Conservation (phyloP, 2,888 invertebrate genomes). For the Galerucella calmariensis region DNA sequence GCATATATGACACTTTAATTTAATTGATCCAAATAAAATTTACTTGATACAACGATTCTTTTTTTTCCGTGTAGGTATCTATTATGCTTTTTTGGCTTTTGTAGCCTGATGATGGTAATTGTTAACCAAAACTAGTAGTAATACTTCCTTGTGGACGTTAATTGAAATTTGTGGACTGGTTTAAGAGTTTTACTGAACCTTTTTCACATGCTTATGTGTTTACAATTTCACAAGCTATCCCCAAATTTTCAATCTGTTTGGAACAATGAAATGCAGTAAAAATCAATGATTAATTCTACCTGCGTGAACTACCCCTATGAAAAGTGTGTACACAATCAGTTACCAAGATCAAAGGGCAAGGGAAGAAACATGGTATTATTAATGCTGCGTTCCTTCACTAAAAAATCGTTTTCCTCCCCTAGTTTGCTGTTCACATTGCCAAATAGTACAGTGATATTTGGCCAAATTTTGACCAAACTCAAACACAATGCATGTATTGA, state of each 20-base stretch:
- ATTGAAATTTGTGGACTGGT: no score
- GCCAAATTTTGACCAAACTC: neutral
- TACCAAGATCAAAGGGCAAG: conserved; percentile 11
- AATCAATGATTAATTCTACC: conserved; percentile 17
- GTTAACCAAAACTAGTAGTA: no score
- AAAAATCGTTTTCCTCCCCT: conserved; percentile 22
- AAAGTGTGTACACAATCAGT: conserved; percentile 10
- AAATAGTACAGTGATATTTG: neutral
- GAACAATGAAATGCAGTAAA: neutral
- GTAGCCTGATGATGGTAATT: no score
- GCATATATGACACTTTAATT: no score
- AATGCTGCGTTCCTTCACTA: conserved; percentile 8
- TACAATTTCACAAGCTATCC: neutral
- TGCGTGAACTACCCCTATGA: conserved; percentile 13
- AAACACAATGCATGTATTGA: no score
- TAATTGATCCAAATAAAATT: no score
- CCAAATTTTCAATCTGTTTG: neutral
- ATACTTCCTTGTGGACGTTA: no score
- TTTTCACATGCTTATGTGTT: no score
- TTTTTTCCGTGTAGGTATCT: no score
- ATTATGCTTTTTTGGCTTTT: no score
- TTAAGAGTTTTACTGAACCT: no score
- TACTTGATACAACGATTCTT: no score
- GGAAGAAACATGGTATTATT: neutral
- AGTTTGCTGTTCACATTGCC: neutral